phyloP scores from a whole-genome alignment of 2,888 invertebrate genomes.

The Apamea monoglypha region DNA sequence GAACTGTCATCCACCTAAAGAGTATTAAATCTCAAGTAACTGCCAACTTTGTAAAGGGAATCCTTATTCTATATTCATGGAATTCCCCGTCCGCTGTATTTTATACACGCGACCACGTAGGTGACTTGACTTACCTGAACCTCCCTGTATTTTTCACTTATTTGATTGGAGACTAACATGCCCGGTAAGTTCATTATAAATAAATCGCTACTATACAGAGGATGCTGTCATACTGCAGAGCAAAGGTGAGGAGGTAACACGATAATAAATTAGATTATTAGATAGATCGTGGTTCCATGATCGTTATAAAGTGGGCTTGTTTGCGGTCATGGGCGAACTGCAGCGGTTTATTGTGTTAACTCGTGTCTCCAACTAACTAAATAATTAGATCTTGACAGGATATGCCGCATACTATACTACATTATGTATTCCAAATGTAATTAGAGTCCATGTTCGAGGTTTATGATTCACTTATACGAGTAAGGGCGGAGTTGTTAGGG shows the following conservation, averaged over 20 bases:
- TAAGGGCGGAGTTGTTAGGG: constrained; percentile 22
- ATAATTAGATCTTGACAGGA: constrained; percentile 62
- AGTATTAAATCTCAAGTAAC: constrained; percentile 12
- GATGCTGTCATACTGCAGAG: constrained; percentile 9
- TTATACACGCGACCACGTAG: constrained; percentile 6
- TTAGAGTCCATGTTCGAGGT: constrained; percentile 44
- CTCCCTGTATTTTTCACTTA: constrained; percentile 14
- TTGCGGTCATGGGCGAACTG: constrained; percentile 60
- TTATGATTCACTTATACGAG: constrained; percentile 44
- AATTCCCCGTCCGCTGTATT: constrained; percentile 2
- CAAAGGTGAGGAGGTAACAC: constrained; percentile 50
- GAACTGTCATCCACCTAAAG: constrained; percentile 11
- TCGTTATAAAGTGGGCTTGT: constrained; percentile 67
- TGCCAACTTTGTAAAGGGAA: constrained; percentile 15
- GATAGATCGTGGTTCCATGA: constrained; percentile 63
- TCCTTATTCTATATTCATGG: constrained; percentile 15
- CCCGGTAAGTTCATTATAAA: constrained; percentile 26
- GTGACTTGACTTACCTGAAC: constrained; percentile 2
- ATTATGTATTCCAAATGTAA: constrained; percentile 44
- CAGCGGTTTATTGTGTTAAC: constrained; percentile 66
- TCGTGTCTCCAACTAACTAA: constrained; percentile 55
- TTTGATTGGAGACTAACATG: constrained; percentile 30
- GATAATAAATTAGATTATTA: constrained; percentile 64
- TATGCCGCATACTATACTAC: constrained; percentile 39
- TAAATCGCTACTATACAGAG: constrained; percentile 17